Evolutionary conservation across 2,113 vertebrate genomes (phyloP).

Genomic region (Hymenochirus boettgeri): DNA sequence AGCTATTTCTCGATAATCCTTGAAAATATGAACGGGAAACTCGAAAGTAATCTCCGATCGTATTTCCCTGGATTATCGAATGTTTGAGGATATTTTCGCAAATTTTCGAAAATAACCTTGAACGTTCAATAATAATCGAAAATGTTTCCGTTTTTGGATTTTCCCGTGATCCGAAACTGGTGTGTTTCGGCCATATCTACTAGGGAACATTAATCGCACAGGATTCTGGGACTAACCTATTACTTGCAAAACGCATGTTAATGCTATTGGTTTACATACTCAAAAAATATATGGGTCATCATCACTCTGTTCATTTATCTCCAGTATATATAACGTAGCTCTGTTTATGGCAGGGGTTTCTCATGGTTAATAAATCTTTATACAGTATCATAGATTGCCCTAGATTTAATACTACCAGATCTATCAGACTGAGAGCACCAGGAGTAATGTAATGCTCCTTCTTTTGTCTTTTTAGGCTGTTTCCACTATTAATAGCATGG

Average conservation of each 20-base stretch:
- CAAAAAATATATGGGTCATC: conserved; percentile 25
- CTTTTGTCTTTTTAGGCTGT: background rate
- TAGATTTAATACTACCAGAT: conserved; percentile 16
- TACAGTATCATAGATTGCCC: conserved; percentile 10
- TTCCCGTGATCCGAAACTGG: no score
- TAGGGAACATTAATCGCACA: conserved; percentile 4
- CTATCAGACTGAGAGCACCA: conserved; percentile 16
- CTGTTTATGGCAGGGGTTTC: conserved; percentile 14
- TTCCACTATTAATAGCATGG: no score
- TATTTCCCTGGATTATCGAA: no score
- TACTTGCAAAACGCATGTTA: conserved; percentile 7
- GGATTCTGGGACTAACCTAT: conserved; percentile 4
- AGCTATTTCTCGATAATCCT: no score
- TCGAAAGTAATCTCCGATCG: no score
- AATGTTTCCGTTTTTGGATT: no score
- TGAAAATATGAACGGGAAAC: no score
- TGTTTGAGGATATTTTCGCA: no score
- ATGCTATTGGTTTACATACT: conserved; percentile 20
- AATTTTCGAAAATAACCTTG: no score
- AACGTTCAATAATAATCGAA: no score
- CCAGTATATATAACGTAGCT: background rate
- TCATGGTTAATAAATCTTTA: conserved; percentile 29
- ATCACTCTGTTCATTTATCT: conserved; percentile 3
- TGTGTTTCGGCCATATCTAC: no score
- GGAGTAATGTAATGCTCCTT: conserved; percentile 5